Base-by-base conservation (phyloP, 2,888 invertebrate genomes). In the Tetrapedia diversipes region DNA sequence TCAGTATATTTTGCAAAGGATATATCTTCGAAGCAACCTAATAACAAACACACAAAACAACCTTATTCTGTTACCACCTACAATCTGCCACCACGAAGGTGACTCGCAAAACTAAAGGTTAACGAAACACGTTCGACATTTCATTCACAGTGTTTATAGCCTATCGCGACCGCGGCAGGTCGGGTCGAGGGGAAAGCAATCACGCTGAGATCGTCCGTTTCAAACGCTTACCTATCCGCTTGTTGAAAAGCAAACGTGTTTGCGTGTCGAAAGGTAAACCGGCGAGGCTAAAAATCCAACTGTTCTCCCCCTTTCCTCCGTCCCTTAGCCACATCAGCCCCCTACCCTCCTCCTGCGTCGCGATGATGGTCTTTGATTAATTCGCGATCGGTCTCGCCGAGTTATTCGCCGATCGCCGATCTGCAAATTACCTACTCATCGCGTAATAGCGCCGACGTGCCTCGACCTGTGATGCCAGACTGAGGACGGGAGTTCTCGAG, bases 361-460 rank as follows among this genome's bases (percentile, higher is more conserved):
- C 79, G 89, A 90, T 86, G 88, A 87, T 87, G 84, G 77, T 75
- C 82, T 81, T 82, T 90, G 91, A 91, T 91, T 91, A 91, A 91
- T 90, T 89, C 88, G 83, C 88, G 86, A 89, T 90, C 84, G 86
- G 85, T 85, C 87, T 83, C 81, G 82, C 79, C 87, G 84, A 67
- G 79, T 75, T 74, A 47, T 74, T 80, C 79, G 80, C 66, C 82
- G 86, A 88, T 86, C 83, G 78, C 54, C 83, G 86, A 88, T 87
- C 88, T 80, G 87, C 87, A 90, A 91, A 90, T 91, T 91, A 86
- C 88, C 90, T 84, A 87, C 88, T 88, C 89, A 87, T 88, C 90
- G 88, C 86, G 88, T 90, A 90, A 91, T 91, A 90, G 88, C 89
- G 81, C 80, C 83, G 83, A 91, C 88, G 89, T 88, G 90, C 85